phyloP scores from a whole-genome alignment of 2,888 invertebrate species.

The Scrobipalpa atriplicella region DNA sequence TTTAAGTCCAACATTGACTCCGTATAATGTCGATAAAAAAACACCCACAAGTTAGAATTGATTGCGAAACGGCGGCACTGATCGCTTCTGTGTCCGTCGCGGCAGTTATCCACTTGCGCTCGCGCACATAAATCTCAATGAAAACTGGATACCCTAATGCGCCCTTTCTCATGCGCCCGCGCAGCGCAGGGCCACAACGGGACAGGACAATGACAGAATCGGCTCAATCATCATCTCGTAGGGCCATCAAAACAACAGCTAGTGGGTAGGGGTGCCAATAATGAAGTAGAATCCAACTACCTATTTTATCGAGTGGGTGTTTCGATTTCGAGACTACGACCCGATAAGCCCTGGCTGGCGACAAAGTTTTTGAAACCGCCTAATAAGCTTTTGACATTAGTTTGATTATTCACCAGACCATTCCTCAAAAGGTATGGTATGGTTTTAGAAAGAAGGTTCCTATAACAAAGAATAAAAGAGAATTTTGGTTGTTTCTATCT shows the following conservation, averaged over 20 bases:
- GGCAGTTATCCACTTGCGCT: constrained; percentile 47
- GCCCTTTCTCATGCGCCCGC: constrained; percentile 35
- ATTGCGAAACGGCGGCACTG: constrained; percentile 28
- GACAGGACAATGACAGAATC: constrained; percentile 3
- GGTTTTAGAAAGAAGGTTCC: too few relatives aligned
- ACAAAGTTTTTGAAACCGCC: too few relatives aligned
- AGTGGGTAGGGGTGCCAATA: background rate
- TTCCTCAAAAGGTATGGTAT: too few relatives aligned
- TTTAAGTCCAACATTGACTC: too few relatives aligned
- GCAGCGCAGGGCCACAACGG: background rate
- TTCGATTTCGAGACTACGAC: too few relatives aligned
- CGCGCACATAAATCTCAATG: constrained; percentile 49
- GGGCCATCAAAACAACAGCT: background rate
- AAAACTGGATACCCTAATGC: constrained; percentile 37
- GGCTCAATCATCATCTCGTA: constrained; percentile 5
- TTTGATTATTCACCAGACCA: too few relatives aligned
- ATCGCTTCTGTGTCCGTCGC: constrained; percentile 18
- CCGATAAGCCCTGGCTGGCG: too few relatives aligned
- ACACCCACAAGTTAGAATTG: constrained; percentile 25
- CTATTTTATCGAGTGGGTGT: too few relatives aligned
- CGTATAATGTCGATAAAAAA: background rate
- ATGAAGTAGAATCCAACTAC: too few relatives aligned
- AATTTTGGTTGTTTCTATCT: too few relatives aligned
- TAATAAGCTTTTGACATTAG: too few relatives aligned
- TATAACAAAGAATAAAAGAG: too few relatives aligned